phyloP scores from a whole-genome alignment of 2,888 invertebrate species.

The Salticus scenicus region DNA sequence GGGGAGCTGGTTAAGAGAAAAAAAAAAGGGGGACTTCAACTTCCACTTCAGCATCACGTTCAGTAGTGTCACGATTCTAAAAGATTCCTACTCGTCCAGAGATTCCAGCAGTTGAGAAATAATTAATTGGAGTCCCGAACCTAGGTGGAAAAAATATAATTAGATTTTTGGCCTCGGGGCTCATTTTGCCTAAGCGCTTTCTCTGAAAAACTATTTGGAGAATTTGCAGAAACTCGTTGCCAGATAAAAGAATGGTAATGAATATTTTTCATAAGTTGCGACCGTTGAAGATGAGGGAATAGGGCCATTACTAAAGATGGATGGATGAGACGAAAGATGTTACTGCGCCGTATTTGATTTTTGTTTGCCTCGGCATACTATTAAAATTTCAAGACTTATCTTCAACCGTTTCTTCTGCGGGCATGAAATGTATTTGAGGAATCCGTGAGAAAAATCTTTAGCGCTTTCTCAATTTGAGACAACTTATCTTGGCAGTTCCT shows the following conservation, averaged over 20 bases:
- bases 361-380: slow-evolving; percentile 1
- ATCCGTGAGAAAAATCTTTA: background rate
- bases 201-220: slow-evolving; percentile 66
- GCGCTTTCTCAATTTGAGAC: background rate
- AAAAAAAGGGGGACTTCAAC: slow-evolving; percentile 37
- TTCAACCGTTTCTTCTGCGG: background rate
- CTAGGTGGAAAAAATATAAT: slow-evolving; percentile 58
- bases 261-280: slow-evolving; percentile 61
- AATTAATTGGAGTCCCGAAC: slow-evolving; percentile 68
- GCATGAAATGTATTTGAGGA: background rate
- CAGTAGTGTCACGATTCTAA: slow-evolving; percentile 61
- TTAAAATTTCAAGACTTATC: background rate
- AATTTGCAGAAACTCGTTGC: slow-evolving; percentile 59
- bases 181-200: slow-evolving; percentile 63
- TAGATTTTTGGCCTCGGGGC: slow-evolving; percentile 68
- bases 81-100: slow-evolving; percentile 62
- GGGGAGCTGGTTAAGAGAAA: slow-evolving; percentile 5
- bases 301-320: slow-evolving; percentile 24
- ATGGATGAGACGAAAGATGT: slow-evolving; percentile 9
- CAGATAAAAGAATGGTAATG: slow-evolving; percentile 57
- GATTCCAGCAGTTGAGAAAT: slow-evolving; percentile 69
- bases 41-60: slow-evolving; percentile 53
- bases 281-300: slow-evolving; percentile 22
- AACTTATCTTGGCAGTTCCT: background rate
- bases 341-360: slow-evolving; percentile 6